These are phyloP conservation scores for Drosophila asahinai DNA, from an alignment of 1,140 invertebrate genomes.

Conservation along the genomic window DNA sequence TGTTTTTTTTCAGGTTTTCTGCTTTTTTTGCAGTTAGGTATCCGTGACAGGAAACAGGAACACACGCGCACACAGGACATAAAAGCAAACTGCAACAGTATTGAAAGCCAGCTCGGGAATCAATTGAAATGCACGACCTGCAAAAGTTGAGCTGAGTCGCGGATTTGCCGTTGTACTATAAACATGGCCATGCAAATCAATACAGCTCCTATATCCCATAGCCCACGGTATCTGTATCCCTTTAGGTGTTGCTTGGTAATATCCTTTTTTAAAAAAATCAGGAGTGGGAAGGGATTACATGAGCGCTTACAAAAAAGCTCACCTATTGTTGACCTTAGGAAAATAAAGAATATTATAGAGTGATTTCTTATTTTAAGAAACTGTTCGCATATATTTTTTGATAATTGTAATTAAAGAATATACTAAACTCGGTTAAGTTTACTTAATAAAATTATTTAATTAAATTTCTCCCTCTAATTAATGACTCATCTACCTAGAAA, in stretches of 20 bases:
- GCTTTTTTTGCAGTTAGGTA: slow-evolving; percentile 30
- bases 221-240: slow-evolving; percentile 3
- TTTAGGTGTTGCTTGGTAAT: background rate
- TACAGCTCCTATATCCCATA: slow-evolving; percentile 30
- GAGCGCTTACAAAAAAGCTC: background rate
- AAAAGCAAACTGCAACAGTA: slow-evolving; percentile 49
- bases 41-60: slow-evolving; percentile 65
- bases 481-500: background rate
- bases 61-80: slow-evolving; percentile 36
- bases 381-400: too few relatives aligned
- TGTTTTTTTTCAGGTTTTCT: slow-evolving; percentile 28
- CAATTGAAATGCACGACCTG: slow-evolving; percentile 65
- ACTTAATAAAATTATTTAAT: too few relatives aligned
- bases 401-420: too few relatives aligned
- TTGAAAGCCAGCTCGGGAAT: slow-evolving; percentile 58
- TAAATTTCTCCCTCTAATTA: too few relatives aligned
- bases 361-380: too few relatives aligned
- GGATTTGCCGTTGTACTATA: slow-evolving; percentile 71
- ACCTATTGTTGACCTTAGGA: background rate
- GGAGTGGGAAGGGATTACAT: background rate
- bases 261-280: background rate
- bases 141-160: slow-evolving; percentile 60
- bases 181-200: slow-evolving; percentile 73
- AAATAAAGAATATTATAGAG: too few relatives aligned
- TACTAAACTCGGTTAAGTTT: too few relatives aligned